These are phyloP conservation scores for Salvator merianae DNA, from an alignment of 2,113 vertebrate species.

Conservation along the genomic window DNA sequence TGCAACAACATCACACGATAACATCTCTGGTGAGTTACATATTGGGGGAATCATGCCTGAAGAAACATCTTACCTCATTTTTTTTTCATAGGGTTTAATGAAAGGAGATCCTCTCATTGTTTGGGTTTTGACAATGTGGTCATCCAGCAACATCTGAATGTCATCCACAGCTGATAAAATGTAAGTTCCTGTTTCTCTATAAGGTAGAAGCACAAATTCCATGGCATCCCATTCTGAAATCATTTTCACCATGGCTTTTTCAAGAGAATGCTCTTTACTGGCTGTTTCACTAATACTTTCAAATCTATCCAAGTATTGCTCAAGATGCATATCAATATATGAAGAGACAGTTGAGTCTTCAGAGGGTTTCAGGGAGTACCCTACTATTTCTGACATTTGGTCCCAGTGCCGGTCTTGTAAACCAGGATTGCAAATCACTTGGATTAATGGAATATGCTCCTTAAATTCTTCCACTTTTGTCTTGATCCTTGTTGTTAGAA, in stretches of 20 bases:
- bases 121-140: constrained; percentile 89
- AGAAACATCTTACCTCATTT: constrained; percentile 76
- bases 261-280: constrained; percentile 85
- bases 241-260: constrained; percentile 89
- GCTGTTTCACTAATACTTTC: constrained; percentile 84
- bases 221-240: constrained; percentile 78
- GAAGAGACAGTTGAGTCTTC: constrained; percentile 74
- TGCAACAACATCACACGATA: background rate
- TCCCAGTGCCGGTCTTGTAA: constrained; percentile 85
- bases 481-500: constrained; percentile 75
- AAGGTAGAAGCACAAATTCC: constrained; percentile 81
- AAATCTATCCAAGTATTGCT: constrained; percentile 74
- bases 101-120: constrained; percentile 88
- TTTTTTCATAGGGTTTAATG: constrained; percentile 83
- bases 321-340: constrained; percentile 81
- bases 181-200: constrained; percentile 82
- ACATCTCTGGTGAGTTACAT: background rate
- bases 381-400: constrained; percentile 77
- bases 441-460: constrained; percentile 80
- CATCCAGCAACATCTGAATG: constrained; percentile 88
- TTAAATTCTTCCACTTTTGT: constrained; percentile 83
- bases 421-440: constrained; percentile 87
- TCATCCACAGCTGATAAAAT: constrained; percentile 87
- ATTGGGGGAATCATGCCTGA: background rate
- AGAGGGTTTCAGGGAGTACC: constrained; percentile 71